Evolutionary conservation across 1,140 invertebrate genomes (phyloP).

Genomic region (Ganaspis sp.): DNA sequence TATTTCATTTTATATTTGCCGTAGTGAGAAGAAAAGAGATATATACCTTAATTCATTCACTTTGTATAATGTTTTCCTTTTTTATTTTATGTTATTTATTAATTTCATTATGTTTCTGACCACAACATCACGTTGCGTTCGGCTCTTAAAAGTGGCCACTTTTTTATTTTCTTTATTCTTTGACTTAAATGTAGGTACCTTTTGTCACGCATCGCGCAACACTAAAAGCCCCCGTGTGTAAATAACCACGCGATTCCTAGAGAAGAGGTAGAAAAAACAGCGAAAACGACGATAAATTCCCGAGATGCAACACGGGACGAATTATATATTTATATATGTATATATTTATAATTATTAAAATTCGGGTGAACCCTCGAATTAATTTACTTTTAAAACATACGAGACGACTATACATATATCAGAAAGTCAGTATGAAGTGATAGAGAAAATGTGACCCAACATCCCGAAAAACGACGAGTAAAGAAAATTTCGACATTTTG

Average conservation of each 20-base stretch:
- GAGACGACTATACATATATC: constrained; percentile 43
- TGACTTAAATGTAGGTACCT: constrained; percentile 57
- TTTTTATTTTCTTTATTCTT: neutral
- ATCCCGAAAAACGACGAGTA: neutral
- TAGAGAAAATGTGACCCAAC: constrained; percentile 25
- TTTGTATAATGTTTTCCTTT: constrained; percentile 66
- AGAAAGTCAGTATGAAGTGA: constrained; percentile 28
- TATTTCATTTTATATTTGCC: constrained; percentile 72
- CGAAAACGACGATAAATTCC: constrained; percentile 72
- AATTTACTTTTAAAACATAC: constrained; percentile 55
- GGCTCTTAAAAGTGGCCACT: constrained; percentile 59
- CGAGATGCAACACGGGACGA: constrained; percentile 57
- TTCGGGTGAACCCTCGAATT: constrained; percentile 49
- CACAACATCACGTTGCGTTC: constrained; percentile 59
- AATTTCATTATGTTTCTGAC: constrained; percentile 72
- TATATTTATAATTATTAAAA: constrained; percentile 66
- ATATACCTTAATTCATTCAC: constrained; percentile 66
- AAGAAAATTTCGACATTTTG: constrained; percentile 36
- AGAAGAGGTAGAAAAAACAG: constrained; percentile 74
- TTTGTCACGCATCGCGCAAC: constrained; percentile 52
- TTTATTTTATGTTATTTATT: constrained; percentile 60
- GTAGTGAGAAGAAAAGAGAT: constrained; percentile 73
- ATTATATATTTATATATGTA: constrained; percentile 60
- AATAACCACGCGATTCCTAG: constrained; percentile 67
- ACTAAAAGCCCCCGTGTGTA: constrained; percentile 53